These are phyloP conservation scores for Trachythela sp. DNA, from an alignment of 64 coral and sea anemone genomes.

Conservation along the genomic window DNA sequence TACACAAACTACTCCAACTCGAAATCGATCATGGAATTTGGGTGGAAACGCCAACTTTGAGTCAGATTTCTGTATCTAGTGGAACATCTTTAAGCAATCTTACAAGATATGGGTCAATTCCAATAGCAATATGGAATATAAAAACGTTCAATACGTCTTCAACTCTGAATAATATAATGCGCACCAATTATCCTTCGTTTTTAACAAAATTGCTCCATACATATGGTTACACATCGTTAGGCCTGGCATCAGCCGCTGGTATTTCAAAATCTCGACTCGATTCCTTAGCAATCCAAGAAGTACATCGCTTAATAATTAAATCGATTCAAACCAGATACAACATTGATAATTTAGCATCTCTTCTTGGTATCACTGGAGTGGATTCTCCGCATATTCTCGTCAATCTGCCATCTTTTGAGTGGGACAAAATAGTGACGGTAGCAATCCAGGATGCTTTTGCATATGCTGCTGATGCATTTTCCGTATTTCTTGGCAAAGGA, in stretches of 20 bases:
- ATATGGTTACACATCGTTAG: neutral
- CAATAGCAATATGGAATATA: neutral
- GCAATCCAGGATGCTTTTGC: neutral
- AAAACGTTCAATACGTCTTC: neutral
- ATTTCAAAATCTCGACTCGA: neutral
- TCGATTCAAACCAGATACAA: neutral
- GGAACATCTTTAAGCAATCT: neutral
- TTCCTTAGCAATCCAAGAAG: neutral
- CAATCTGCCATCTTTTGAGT: slow-evolving; percentile 10
- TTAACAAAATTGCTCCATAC: neutral
- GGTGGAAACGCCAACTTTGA: neutral
- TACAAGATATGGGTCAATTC: neutral
- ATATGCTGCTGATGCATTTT: slow-evolving; percentile 1
- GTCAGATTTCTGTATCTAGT: neutral
- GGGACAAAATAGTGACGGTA: neutral
- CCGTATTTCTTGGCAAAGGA: neutral
- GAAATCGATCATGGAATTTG: neutral
- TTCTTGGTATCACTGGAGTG: neutral
- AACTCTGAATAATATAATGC: neutral
- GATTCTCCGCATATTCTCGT: neutral
- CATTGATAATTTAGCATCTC: neutral
- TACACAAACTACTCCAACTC: neutral
- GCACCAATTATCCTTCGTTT: neutral
- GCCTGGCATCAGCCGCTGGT: neutral
- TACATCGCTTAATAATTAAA: neutral